A percentile compares a stretch with the other conserved stretches of the same genome.
Conservation (phyloP, 2,888 invertebrate species). For the Philereme transversata region DNA sequence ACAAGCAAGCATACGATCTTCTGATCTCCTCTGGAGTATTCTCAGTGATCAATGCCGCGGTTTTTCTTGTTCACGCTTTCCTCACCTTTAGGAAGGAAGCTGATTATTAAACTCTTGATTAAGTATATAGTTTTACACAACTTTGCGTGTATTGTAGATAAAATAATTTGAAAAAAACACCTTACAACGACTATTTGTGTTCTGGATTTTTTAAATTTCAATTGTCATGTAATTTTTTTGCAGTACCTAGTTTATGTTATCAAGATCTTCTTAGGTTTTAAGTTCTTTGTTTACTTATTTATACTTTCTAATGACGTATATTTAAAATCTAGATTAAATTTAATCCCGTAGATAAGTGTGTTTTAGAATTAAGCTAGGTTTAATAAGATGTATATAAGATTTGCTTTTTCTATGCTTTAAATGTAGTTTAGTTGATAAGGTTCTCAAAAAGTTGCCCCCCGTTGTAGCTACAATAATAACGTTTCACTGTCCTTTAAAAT, state of each 20-base stretch:
- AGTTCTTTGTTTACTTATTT: not conserved
- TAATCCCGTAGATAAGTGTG: not conserved
- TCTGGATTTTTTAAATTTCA: slow-evolving; percentile 4
- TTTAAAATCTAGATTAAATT: slow-evolving; percentile 13
- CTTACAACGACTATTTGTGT: slow-evolving; percentile 5
- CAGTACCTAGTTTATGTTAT: slow-evolving; percentile 1
- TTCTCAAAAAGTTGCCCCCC: slow-evolving; percentile 18
- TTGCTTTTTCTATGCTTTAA: slow-evolving; percentile 17
- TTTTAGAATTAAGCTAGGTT: slow-evolving; percentile 12
- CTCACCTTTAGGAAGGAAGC: slow-evolving; percentile 84
- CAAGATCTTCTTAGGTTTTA: not conserved
- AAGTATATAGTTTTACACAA: slow-evolving; percentile 16
- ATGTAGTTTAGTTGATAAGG: slow-evolving; percentile 7
- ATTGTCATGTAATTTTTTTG: slow-evolving; percentile 11
- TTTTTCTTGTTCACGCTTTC: slow-evolving; percentile 86
- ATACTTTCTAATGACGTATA: not conserved
- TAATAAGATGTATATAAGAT: slow-evolving; percentile 29
- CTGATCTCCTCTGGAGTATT: slow-evolving; percentile 86
- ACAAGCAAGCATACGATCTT: slow-evolving; percentile 87
- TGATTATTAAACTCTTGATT: slow-evolving; percentile 64
- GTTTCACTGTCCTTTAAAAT: slow-evolving; percentile 16
- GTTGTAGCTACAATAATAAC: slow-evolving; percentile 23
- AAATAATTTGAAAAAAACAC: slow-evolving; percentile 33
- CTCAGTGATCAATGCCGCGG: slow-evolving; percentile 83
- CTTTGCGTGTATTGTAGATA: slow-evolving; percentile 32